phyloP scores from a whole-genome alignment of 2,797 vertebrate genomes.

The Cygnus olor region DNA sequence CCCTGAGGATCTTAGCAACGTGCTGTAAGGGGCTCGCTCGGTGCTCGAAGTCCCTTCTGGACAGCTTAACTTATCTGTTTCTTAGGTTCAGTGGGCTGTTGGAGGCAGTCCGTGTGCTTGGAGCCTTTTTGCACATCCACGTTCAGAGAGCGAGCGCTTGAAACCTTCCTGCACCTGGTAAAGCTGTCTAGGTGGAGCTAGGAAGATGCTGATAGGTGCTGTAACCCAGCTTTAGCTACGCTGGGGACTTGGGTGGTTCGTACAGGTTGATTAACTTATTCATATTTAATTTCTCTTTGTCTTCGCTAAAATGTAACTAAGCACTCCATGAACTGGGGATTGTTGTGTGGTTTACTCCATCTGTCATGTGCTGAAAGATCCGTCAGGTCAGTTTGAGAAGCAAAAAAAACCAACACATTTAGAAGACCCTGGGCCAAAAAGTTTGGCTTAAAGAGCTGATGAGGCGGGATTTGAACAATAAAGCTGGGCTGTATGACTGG shows the following conservation, averaged over 20 bases:
- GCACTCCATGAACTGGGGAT: accelerated
- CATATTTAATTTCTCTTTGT: not conserved
- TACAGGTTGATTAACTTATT: not conserved
- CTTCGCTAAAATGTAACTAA: not conserved
- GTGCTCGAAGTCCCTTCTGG: not conserved
- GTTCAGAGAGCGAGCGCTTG: accelerated
- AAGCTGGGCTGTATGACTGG: not conserved
- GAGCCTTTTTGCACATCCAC: not conserved
- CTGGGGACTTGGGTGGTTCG: not conserved
- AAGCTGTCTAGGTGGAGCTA: not conserved
- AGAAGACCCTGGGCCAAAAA: not conserved
- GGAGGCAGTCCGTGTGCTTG: accelerated
- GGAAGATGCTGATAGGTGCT: not conserved
- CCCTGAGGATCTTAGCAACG: accelerated
- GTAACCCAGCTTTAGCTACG: not conserved
- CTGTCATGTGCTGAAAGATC: not conserved
- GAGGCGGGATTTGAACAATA: not conserved
- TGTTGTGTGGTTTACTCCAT: not conserved
- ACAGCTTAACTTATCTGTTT: not conserved
- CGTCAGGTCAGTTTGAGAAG: not conserved
- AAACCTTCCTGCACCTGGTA: not conserved
- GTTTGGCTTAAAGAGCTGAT: not conserved
- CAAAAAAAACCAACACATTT: not conserved
- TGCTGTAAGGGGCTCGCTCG: not conserved
- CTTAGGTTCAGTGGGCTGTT: not conserved